Percentiles rank a stretch among this genome's conserved stretches.
Conservation (phyloP, 2,113 vertebrate genomes). For the Buteo buteo region DNA sequence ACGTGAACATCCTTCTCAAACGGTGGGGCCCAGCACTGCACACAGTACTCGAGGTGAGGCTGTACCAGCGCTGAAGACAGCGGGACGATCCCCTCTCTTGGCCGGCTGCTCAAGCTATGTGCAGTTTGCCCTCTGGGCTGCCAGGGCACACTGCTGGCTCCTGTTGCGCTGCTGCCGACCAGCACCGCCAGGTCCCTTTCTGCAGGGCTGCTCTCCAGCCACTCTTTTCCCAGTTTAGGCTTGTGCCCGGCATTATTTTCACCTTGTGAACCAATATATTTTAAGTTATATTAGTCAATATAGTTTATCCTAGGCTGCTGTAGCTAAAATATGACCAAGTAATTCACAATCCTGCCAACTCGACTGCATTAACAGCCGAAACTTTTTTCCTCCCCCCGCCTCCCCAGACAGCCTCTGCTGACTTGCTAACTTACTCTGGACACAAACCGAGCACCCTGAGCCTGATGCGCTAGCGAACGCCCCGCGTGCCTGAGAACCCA, state of each 20-base stretch:
- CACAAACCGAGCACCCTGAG: not conserved
- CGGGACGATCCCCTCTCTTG: too few relatives aligned
- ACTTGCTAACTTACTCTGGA: not conserved
- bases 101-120: too few relatives aligned
- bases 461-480: too few relatives aligned
- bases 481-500: not conserved
- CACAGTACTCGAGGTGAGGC: too few relatives aligned
- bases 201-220: not conserved
- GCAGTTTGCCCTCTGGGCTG: too few relatives aligned
- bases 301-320: not conserved
- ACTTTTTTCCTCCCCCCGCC: not conserved
- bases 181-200: not conserved
- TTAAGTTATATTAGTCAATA: accelerated
- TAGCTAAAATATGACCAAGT: accelerated
- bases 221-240: not conserved
- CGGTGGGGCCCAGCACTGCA: too few relatives aligned
- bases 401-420: not conserved
- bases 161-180: not conserved
- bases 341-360: not conserved
- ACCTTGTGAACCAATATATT: accelerated
- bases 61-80: too few relatives aligned
- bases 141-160: too few relatives aligned
- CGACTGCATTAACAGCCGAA: not conserved
- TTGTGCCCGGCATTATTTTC: accelerated
- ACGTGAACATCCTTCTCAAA: too few relatives aligned